phyloP scores from a whole-genome alignment of 1,140 invertebrate genomes.

The Planococcus citri region DNA sequence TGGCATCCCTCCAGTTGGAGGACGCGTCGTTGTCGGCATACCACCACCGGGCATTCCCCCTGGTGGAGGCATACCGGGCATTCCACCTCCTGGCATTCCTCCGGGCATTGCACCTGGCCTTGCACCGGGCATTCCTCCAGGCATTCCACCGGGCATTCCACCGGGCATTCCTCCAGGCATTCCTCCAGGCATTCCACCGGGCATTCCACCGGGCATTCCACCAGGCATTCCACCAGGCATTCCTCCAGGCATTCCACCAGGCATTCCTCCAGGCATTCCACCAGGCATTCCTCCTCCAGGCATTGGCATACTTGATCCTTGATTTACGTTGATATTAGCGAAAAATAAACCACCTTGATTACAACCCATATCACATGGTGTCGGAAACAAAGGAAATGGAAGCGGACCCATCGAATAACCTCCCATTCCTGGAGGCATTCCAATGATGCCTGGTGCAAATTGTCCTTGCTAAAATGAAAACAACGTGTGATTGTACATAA shows the following conservation, averaged over 20 bases:
- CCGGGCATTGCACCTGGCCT: neutral
- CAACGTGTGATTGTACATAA: neutral
- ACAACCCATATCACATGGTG: neutral
- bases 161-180: slow-evolving; percentile 19
- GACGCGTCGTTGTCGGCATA: neutral
- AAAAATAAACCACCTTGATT: slow-evolving; percentile 9
- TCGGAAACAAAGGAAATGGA: slow-evolving; percentile 5
- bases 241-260: slow-evolving; percentile 15
- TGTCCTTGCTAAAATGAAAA: neutral
- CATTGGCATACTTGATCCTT: neutral
- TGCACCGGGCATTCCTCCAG: slow-evolving; percentile 5
- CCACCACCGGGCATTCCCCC: slow-evolving; percentile 9
- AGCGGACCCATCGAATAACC: slow-evolving; percentile 11
- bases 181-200: slow-evolving; percentile 12
- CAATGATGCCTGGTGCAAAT: neutral
- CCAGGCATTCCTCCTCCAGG: slow-evolving; percentile 20
- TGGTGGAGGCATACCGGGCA: slow-evolving; percentile 13
- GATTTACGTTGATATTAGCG: neutral
- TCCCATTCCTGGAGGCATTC: neutral
- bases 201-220: slow-evolving; percentile 16
- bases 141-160: neutral
- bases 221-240: slow-evolving; percentile 12
- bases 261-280: slow-evolving; percentile 12
- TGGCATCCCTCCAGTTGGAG: neutral
- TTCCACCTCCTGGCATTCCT: slow-evolving; percentile 15